Evolutionary conservation across 2,113 vertebrate species (phyloP).

Genomic region (Mustelus asterias): DNA sequence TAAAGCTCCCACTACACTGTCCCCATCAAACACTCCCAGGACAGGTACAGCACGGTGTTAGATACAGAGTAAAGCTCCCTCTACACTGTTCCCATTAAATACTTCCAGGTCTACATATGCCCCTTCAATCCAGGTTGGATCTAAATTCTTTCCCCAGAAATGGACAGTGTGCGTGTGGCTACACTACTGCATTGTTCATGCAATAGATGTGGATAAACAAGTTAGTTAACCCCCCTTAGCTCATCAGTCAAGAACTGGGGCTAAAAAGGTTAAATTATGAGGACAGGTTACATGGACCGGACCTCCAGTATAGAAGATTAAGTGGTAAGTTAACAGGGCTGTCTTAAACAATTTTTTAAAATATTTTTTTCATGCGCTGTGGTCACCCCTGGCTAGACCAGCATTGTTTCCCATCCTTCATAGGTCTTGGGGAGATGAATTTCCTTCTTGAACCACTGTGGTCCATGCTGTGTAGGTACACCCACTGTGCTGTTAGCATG

Average conservation of each 20-base stretch:
- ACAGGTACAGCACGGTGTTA: background rate
- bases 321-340: background rate
- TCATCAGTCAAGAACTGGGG: background rate
- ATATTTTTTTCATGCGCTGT: background rate
- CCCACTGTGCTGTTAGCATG: too few relatives aligned
- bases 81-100: background rate
- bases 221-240: background rate
- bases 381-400: background rate
- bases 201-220: background rate
- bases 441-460: background rate
- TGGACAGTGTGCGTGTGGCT: background rate
- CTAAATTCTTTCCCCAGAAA: background rate
- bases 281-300: too few relatives aligned
- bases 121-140: background rate
- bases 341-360: background rate
- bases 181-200: background rate
- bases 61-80: background rate
- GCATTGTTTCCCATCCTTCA: background rate
- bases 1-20: too few relatives aligned
- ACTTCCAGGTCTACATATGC: background rate
- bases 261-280: background rate
- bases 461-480: too few relatives aligned
- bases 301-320: background rate
- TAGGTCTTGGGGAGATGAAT: background rate
- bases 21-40: background rate